Conservation (phyloP, 2,797 vertebrate species). For the Chelmon rostratus region DNA sequence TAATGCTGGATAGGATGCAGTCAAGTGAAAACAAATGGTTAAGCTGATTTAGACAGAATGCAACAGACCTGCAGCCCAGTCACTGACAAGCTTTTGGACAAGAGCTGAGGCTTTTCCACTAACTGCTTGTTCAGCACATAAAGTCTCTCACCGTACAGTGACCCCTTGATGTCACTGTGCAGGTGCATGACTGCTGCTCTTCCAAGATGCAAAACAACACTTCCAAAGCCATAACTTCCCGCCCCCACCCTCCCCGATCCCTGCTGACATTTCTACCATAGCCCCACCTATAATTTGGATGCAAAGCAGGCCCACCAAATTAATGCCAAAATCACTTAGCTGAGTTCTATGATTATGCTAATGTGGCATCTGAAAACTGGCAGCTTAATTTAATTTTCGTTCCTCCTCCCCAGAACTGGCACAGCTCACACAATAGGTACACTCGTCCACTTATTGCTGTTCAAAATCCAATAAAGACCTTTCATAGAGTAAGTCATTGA, state of each 20-base stretch:
- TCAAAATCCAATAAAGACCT: constrained; percentile 60
- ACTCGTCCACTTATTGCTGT: constrained; percentile 57
- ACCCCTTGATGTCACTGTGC: too few relatives aligned
- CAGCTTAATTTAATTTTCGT: constrained; percentile 66
- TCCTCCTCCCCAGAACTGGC: constrained; percentile 30
- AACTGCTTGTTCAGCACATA: constrained; percentile 47
- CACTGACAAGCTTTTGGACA: constrained; percentile 22
- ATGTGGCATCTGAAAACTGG: constrained; percentile 64
- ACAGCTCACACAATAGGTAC: constrained; percentile 30
- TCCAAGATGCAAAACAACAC: constrained; percentile 1
- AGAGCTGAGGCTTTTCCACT: constrained; percentile 20
- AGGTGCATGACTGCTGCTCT: too few relatives aligned
- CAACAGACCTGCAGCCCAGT: constrained; percentile 11
- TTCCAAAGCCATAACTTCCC: background rate
- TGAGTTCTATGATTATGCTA: constrained; percentile 64
- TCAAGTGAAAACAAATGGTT: background rate
- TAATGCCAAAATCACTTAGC: constrained; percentile 63
- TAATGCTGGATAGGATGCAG: background rate
- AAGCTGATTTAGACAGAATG: constrained; percentile 21
- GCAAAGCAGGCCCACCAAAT: constrained; percentile 53
- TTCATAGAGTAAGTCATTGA: constrained; percentile 40
- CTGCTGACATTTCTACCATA: constrained; percentile 50
- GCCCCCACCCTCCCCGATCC: constrained; percentile 8
- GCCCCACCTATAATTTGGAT: constrained; percentile 55
- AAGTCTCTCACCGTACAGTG: constrained; percentile 10